A percentile compares a stretch with the other conserved stretches of the same genome.
These are phyloP conservation scores for Ryuthela nishihirai DNA, from an alignment of 2,888 invertebrate genomes.

Conservation along the genomic window DNA sequence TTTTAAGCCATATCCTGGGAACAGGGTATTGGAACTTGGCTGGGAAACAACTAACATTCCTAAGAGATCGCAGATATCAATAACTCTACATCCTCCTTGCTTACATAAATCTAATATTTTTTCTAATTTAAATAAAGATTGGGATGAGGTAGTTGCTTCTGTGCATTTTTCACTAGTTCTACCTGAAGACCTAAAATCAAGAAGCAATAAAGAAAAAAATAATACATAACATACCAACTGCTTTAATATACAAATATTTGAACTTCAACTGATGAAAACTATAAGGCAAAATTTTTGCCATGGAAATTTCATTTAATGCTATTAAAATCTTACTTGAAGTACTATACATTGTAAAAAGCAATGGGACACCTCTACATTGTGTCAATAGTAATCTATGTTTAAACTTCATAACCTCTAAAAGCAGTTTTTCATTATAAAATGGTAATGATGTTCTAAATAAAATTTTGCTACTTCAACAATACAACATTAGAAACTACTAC, in stretches of 20 bases:
- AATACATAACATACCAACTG: not conserved
- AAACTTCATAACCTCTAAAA: no score
- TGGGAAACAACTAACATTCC: slow-evolving; percentile 70
- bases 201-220: not conserved
- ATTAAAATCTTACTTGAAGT: no score
- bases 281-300: no score
- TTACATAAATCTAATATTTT: slow-evolving; percentile 64
- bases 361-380: no score
- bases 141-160: not conserved
- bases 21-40: slow-evolving; percentile 64
- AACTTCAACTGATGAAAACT: no score
- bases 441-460: no score
- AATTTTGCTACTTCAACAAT: no score
- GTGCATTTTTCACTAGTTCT: not conserved
- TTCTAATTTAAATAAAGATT: slow-evolving; percentile 52
- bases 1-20: slow-evolving; percentile 74
- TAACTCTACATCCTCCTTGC: slow-evolving; percentile 72
- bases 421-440: no score
- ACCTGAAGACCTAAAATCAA: not conserved
- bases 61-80: slow-evolving; percentile 59
- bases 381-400: no score
- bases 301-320: no score
- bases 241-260: slow-evolving; percentile 17
- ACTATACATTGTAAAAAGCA: no score
- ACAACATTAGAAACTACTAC: no score